phyloP scores from a whole-genome alignment of 2,113 vertebrate genomes.

The Rana temporaria region DNA sequence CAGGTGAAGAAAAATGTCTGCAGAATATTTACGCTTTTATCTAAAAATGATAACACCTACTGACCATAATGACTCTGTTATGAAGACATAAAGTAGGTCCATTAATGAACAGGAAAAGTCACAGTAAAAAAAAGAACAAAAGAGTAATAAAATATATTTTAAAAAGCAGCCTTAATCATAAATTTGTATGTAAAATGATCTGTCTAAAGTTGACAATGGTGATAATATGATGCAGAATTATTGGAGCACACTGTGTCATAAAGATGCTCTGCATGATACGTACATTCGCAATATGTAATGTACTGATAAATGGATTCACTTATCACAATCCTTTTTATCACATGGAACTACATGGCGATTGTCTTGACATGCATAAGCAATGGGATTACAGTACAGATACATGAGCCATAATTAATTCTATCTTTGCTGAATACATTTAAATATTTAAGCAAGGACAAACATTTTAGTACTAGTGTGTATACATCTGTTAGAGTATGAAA shows the following conservation, averaged over 20 bases:
- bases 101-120: no score
- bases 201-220: neutral
- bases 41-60: no score
- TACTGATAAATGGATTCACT: slow-evolving; percentile 41
- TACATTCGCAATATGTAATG: slow-evolving; percentile 25
- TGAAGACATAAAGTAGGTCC: no score
- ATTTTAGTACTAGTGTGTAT: no score
- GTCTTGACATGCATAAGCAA: slow-evolving; percentile 8
- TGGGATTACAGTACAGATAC: neutral
- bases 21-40: no score
- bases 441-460: no score
- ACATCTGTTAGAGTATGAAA: no score
- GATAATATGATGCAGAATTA: slow-evolving; percentile 11
- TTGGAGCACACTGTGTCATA: slow-evolving; percentile 27
- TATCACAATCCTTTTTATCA: neutral
- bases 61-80: no score
- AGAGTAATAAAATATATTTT: no score
- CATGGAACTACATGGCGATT: neutral
- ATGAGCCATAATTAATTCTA: neutral
- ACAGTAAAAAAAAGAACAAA: no score
- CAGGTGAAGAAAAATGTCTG: no score
- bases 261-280: slow-evolving; percentile 7
- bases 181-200: neutral
- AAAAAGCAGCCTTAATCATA: neutral
- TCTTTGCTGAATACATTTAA: neutral